Evolutionary conservation across 2,797 vertebrate genomes (phyloP).

Genomic region (Pangasius macronema): DNA sequence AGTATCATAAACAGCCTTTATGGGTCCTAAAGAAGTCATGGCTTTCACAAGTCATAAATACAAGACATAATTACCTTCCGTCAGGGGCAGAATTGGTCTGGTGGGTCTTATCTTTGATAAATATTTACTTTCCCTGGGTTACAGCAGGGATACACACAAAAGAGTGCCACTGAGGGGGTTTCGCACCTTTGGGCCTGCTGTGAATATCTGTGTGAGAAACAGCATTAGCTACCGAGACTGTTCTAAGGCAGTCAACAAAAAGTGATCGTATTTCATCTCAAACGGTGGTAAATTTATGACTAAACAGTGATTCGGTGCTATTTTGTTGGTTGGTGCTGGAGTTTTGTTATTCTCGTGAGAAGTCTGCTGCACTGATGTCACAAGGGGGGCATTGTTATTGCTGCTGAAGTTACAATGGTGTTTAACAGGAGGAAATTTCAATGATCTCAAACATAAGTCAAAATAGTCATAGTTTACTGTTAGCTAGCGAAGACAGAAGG

Average conservation of each 20-base stretch:
- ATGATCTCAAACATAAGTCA: not conserved
- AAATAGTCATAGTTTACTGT: not conserved
- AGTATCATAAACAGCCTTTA: conserved; percentile 20
- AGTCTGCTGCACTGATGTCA: not conserved
- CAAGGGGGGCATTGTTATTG: not conserved
- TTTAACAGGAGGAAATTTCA: not conserved
- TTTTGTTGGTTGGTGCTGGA: not conserved
- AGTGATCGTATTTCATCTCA: not conserved
- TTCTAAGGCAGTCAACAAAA: not conserved
- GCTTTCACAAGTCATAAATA: conserved; percentile 63
- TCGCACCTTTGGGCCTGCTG: conserved; percentile 52
- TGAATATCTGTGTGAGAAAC: not conserved
- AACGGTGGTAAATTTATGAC: not conserved
- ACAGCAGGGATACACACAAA: conserved; percentile 56
- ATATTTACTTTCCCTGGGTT: conserved; percentile 68
- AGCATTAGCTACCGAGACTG: not conserved
- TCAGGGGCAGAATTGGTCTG: conserved; percentile 56
- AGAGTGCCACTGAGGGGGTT: conserved; percentile 51
- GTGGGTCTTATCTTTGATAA: conserved; percentile 69
- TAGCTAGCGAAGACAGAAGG: not conserved
- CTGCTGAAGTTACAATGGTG: not conserved
- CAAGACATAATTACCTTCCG: conserved; percentile 54
- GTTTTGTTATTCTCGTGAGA: not conserved
- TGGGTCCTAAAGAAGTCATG: conserved; percentile 27
- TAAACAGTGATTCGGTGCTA: not conserved